A percentile compares a stretch with the other conserved stretches of the same genome.
phyloP scores from a whole-genome alignment of 2,113 vertebrate genomes.

The Pongo pygmaeus region DNA sequence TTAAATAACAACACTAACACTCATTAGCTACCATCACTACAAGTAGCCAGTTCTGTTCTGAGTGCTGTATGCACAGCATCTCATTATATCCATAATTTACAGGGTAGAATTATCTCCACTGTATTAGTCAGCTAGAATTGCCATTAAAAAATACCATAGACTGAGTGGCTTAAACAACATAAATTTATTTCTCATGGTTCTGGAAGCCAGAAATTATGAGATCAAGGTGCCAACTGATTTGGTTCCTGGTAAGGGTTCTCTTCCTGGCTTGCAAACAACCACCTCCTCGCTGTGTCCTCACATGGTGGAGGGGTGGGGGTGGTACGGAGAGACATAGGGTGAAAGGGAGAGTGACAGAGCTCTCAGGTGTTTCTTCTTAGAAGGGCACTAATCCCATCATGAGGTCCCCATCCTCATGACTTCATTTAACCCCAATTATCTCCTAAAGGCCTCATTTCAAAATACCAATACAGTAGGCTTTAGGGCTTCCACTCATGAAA shows the following conservation, averaged over 20 bases:
- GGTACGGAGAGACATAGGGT: accelerated
- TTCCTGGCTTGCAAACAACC: background rate
- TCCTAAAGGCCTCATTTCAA: background rate
- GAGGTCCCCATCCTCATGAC: background rate
- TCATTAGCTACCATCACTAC: background rate
- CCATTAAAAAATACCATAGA: background rate
- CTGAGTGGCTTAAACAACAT: constrained; percentile 10
- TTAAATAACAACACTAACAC: background rate
- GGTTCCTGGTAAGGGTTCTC: background rate
- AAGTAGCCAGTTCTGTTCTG: background rate
- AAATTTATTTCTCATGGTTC: constrained; percentile 2
- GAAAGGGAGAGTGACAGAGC: background rate
- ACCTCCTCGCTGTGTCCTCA: background rate
- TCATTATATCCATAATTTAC: background rate
- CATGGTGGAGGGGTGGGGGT: no score
- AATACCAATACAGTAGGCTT: background rate
- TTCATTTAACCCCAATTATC: background rate
- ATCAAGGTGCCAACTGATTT: background rate
- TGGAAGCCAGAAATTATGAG: background rate
- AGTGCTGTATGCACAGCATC: background rate
- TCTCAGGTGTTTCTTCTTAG: background rate
- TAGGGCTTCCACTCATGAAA: background rate
- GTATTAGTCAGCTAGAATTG: background rate
- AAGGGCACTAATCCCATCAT: background rate
- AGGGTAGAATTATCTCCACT: background rate